Evolutionary conservation across 2,888 invertebrate genomes (phyloP).

Genomic region (Eremobia ochroleuca): DNA sequence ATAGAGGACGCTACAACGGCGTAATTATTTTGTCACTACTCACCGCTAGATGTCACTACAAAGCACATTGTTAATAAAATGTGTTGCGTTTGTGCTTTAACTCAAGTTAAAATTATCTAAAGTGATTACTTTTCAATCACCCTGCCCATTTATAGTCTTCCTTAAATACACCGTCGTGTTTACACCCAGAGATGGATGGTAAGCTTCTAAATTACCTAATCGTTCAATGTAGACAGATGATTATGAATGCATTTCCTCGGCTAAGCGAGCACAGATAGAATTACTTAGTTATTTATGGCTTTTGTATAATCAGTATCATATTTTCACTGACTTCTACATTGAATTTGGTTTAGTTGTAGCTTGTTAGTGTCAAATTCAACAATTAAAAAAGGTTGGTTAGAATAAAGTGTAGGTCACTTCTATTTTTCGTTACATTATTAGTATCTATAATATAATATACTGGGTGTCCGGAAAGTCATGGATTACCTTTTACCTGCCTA

Average conservation of each 20-base stretch:
- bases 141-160: constrained; percentile 77
- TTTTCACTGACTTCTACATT: constrained; percentile 33
- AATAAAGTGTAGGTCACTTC: constrained; percentile 4
- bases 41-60: constrained; percentile 71
- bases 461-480: too few species aligned
- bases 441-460: background rate
- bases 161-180: constrained; percentile 78
- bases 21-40: constrained; percentile 58
- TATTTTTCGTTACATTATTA: constrained; percentile 14
- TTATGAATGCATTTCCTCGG: constrained; percentile 45
- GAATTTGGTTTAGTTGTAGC: constrained; percentile 5
- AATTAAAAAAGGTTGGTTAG: background rate
- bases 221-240: constrained; percentile 47
- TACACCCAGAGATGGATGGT: constrained; percentile 71
- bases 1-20: constrained; percentile 66
- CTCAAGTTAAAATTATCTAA: constrained; percentile 48
- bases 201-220: constrained; percentile 59
- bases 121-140: constrained; percentile 75
- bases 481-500: too few species aligned
- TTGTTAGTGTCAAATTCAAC: constrained; percentile 1
- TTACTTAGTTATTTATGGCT: constrained; percentile 43
- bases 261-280: constrained; percentile 32
- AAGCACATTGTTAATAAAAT: background rate
- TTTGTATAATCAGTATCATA: constrained; percentile 37
- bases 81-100: background rate